A percentile compares a stretch with the other conserved stretches of the same genome.
Conservation (phyloP, 1,140 invertebrate species). For the Macrocentrus cingulum region DNA sequence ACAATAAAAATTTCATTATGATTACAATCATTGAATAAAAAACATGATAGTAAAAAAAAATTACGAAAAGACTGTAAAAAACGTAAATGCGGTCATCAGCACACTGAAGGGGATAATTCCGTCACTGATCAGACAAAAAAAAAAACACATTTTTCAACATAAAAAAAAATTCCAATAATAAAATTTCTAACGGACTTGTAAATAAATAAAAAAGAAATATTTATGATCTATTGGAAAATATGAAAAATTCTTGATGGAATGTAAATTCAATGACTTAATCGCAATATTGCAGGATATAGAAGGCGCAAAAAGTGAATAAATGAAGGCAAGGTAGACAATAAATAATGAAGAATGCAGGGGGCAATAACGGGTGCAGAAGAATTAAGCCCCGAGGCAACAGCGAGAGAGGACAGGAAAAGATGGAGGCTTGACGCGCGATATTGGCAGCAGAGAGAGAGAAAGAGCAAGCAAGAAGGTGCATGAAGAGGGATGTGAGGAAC, state of each 20-base stretch:
- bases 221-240: neutral
- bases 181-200: too few species aligned
- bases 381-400: slow-evolving; percentile 25
- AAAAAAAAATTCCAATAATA: too few species aligned
- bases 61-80: too few species aligned
- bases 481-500: neutral
- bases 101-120: too few species aligned
- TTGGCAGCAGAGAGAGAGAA: slow-evolving; percentile 7
- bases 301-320: neutral
- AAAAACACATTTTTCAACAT: too few species aligned
- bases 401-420: slow-evolving; percentile 12
- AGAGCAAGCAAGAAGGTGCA: slow-evolving; percentile 8
- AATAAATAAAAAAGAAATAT: neutral
- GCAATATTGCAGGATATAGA: neutral
- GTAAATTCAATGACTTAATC: slow-evolving; percentile 19
- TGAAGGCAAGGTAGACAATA: slow-evolving; percentile 8
- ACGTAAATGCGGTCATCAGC: too few species aligned
- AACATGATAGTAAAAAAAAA: too few species aligned
- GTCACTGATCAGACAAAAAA: too few species aligned
- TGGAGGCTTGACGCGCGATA: slow-evolving; percentile 8
- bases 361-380: slow-evolving; percentile 13
- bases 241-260: neutral
- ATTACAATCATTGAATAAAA: too few species aligned
- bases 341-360: slow-evolving; percentile 20
- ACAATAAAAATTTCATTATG: too few species aligned